A percentile compares a stretch with the other conserved stretches of the same genome.
Evolutionary conservation across 2,797 vertebrate genomes (phyloP).

Genomic region (Sebastes umbrosus): DNA sequence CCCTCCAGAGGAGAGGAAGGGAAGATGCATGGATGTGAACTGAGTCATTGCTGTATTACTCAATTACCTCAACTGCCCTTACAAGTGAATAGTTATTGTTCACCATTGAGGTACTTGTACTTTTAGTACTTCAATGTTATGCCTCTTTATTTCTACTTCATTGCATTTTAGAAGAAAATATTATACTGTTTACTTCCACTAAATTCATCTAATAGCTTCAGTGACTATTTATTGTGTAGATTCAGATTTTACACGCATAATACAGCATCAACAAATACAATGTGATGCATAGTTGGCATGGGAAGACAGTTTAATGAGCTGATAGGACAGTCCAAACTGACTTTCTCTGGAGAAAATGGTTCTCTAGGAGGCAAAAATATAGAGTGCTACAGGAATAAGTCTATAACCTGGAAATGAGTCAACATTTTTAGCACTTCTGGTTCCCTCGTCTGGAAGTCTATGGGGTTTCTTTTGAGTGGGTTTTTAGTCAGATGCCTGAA

Average conservation of each 20-base stretch:
- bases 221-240: background rate
- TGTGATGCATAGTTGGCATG: background rate
- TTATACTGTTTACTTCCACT: background rate
- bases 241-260: background rate
- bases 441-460: too few species aligned
- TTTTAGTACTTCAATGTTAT: background rate
- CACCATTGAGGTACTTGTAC: background rate
- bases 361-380: background rate
- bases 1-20: slow-evolving; percentile 40
- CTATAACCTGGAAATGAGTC: too few species aligned
- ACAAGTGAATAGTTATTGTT: background rate
- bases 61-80: background rate
- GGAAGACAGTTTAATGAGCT: background rate
- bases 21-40: background rate
- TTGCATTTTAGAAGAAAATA: background rate
- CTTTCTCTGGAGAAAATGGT: background rate
- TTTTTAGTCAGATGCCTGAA: too few species aligned
- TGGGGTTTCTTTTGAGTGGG: too few species aligned
- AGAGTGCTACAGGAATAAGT: too few species aligned
- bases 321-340: background rate
- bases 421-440: too few species aligned
- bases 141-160: background rate
- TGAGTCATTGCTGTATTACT: background rate
- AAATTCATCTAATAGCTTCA: background rate
- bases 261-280: background rate